Evolutionary conservation across 2,113 vertebrate species (phyloP), one percentile per base, ranked within the genome.

Genomic region (Pipra filicauda): DNA sequence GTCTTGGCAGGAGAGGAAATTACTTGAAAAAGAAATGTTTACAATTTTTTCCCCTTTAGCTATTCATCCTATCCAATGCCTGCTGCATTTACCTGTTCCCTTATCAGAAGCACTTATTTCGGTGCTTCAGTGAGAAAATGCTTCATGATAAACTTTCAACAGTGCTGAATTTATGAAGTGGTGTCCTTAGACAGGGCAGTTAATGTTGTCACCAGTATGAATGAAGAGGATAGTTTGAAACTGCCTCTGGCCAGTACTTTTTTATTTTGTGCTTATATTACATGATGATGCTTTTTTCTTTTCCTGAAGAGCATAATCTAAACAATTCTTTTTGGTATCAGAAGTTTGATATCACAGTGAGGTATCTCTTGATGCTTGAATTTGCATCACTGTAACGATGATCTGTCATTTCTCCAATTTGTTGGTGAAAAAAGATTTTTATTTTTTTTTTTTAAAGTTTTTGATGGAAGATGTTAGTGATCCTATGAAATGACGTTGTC

Each of bases 131-230:
- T n/a, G 67, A 31, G 59, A 52, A 81, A 44, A 28, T 69, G 20
- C n/a, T 81, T 39, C 15, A 20, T n/a, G 27, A 24, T 57, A 46
- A 52, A 77, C 70, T 81, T 81, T 77, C 24, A 85, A 8, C 49
- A 58, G 13, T 23, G 30, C 55, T 66, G 46, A 72, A 65, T 58
- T 58, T 43, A 43, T 33, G n/a, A 84, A 28, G 27, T 0, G 1
- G 7, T 0, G 0, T 74, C 54, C 30, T 7, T 54, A 21, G 39
- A 24, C 22, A 11, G 49, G 0, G 5, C 7, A 48, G 41, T 46
- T 37, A 74, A 33, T 73, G 16, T 26, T 46, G 46, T 37, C 55
- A 43, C 21, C 24, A 33, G 14, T 39, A 30, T 17, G 37, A 67
- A 28, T 9, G 18, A 43, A 69, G 54, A 59, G 15, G 51, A 48